phyloP scores from a whole-genome alignment of 2,888 invertebrate genomes.

The Schizotus pectinicornis region DNA sequence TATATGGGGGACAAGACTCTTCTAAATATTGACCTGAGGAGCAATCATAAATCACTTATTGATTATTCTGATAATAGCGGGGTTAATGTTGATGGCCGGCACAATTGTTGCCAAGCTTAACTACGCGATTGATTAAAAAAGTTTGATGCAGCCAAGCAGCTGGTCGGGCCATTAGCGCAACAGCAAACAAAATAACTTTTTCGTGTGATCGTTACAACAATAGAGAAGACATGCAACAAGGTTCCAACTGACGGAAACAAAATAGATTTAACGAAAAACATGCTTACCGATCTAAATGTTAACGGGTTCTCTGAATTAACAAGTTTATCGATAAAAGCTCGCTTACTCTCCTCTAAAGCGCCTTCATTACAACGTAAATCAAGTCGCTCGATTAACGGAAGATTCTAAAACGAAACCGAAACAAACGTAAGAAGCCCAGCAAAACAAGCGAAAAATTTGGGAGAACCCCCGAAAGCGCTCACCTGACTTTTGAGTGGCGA shows the following conservation, averaged over 20 bases:
- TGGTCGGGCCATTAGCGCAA: too few relatives aligned
- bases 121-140: too few relatives aligned
- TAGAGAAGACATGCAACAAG: conserved; percentile 2
- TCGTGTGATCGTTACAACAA: not conserved
- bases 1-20: too few relatives aligned
- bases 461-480: conserved; percentile 14
- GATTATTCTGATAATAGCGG: not conserved
- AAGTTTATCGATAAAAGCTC: conserved; percentile 50
- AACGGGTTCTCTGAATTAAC: conserved; percentile 49
- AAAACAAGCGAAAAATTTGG: conserved; percentile 2
- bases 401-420: conserved; percentile 47
- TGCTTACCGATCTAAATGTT: conserved; percentile 55
- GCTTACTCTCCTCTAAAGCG: conserved; percentile 50
- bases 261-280: conserved; percentile 38
- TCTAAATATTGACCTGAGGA: not conserved
- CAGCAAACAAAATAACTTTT: not conserved
- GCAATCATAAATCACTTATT: conserved; percentile 1
- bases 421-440: conserved; percentile 21
- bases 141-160: too few relatives aligned
- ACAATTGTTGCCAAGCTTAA: too few relatives aligned
- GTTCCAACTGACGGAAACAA: not conserved
- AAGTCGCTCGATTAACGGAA: conserved; percentile 51
- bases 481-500: conserved; percentile 34
- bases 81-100: too few relatives aligned
- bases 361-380: conserved; percentile 50